Evolutionary conservation across 2,113 vertebrate genomes (phyloP).

Genomic region (Tympanuchus pallidicinctus): DNA sequence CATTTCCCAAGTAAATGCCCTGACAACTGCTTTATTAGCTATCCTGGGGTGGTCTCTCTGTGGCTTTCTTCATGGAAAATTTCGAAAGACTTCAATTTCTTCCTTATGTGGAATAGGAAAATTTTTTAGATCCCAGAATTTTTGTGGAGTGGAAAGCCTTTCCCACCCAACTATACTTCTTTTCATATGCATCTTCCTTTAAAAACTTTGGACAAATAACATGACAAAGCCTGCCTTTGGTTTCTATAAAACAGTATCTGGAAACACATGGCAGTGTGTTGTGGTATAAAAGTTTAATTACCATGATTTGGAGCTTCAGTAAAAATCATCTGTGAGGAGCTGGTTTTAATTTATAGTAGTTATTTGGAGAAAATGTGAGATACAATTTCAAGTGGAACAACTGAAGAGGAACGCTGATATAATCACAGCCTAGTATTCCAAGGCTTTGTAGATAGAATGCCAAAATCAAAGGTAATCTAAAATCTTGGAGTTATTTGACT

Average conservation of each 20-base stretch:
- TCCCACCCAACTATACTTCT: conserved; percentile 68
- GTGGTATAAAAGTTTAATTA: conserved; percentile 65
- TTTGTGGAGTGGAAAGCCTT: conserved; percentile 67
- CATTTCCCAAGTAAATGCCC: conserved; percentile 72
- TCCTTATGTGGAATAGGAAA: conserved; percentile 74
- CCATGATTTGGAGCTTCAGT: conserved; percentile 51
- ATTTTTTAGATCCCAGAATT: conserved; percentile 69
- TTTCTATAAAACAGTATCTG: conserved; percentile 61
- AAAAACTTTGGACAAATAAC: conserved; percentile 56
- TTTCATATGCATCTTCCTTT: conserved; percentile 65
- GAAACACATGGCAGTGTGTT: conserved; percentile 54
- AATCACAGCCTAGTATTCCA: conserved; percentile 41
- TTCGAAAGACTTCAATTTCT: conserved; percentile 73
- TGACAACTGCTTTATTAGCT: conserved; percentile 69
- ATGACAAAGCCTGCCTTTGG: conserved; percentile 29
- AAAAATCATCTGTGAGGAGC: conserved; percentile 42
- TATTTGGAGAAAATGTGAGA: conserved; percentile 62
- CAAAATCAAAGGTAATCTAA: conserved; percentile 48
- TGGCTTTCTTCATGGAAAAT: conserved; percentile 75
- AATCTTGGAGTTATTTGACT: conserved; percentile 26
- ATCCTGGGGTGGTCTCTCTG: conserved; percentile 72
- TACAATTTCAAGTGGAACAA: conserved; percentile 65
- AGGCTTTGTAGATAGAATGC: conserved; percentile 11
- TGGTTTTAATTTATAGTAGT: conserved; percentile 66
- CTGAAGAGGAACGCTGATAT: conserved; percentile 39